phyloP scores from a whole-genome alignment of 2,113 vertebrate genomes.

The Lophotis ruficrista region DNA sequence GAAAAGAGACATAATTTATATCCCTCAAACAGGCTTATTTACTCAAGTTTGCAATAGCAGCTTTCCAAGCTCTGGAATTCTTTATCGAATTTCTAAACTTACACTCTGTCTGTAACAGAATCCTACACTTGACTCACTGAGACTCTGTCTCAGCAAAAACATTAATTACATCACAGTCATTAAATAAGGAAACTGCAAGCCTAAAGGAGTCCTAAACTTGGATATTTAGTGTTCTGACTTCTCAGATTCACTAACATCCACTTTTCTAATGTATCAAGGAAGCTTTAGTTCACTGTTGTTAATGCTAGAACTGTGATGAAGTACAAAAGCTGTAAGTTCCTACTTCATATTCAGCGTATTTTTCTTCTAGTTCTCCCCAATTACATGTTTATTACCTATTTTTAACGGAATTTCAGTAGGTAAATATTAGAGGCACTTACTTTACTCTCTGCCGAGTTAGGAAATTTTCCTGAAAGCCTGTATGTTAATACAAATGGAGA shows the following conservation, averaged over 20 bases:
- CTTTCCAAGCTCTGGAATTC: background rate
- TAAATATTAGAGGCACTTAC: background rate
- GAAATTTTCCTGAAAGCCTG: background rate
- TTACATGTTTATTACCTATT: background rate
- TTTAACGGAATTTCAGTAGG: background rate
- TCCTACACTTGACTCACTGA: background rate
- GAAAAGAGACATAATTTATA: background rate
- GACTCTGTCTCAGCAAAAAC: background rate
- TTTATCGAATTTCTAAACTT: background rate
- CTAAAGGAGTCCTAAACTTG: background rate
- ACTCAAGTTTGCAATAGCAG: background rate
- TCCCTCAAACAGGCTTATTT: background rate
- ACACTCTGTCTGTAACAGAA: background rate
- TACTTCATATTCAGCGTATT: background rate
- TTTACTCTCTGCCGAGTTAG: background rate
- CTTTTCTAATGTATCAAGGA: background rate
- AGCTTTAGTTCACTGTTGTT: background rate
- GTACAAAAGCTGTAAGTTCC: background rate
- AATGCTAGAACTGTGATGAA: background rate
- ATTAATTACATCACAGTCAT: background rate
- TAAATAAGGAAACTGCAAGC: background rate
- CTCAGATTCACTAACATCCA: background rate
- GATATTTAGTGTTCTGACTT: background rate
- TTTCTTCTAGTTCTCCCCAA: background rate
- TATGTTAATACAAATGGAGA: background rate